Evolutionary conservation across 2,113 vertebrate species (phyloP), one percentile per base, ranked within the genome.

Genomic region (Rhabdornis inornatus): DNA sequence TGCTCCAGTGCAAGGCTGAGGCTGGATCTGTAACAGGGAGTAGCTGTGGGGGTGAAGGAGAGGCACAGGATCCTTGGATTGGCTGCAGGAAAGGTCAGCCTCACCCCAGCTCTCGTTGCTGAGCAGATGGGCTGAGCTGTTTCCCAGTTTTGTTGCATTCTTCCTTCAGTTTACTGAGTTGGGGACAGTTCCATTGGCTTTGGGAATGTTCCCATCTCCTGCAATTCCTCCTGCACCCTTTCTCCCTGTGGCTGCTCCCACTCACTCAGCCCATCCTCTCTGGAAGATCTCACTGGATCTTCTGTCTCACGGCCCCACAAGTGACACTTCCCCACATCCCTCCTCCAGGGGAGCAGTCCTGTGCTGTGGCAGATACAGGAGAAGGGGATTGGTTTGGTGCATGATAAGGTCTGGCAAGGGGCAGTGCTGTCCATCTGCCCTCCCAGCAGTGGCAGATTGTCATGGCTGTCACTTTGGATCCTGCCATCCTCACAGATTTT

Each of bases 211-310:
- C 55, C 45, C 37, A 52, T 39, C 71, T 78, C 80, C 79, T 44
- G 37, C 65, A 52, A 1, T 8, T 6, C 8, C 21, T 5, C 42
- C 50, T 3, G 24, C 13, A 72, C 39, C 0, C 0, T 55, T 45
- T 61, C n/a, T 18, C 44, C 15, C 49, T 0, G 0, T 7, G 28
- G 61, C 45, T 80, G 61, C 80, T 71, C 7, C 15, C 63, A 17
- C 47, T 83, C 68, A 5, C 35, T 50, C 40, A 6, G 4, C 6
- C 75, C 39, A 5, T 28, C 5, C 42, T 64, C 31, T 11, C 0
- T 10, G 44, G 24, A 53, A 68, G 44, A 47, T 60, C 64, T 78
- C 10, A 0, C 28, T 59, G 45, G 47, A 37, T 59, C 56, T 74
- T 56, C 63, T 35, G 18, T 64, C 74, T 47, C 12, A 2, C 2